A percentile compares a stretch with the other conserved stretches of the same genome.
phyloP scores from a whole-genome alignment of 2,797 vertebrate species.

The Choloepus didactylus region DNA sequence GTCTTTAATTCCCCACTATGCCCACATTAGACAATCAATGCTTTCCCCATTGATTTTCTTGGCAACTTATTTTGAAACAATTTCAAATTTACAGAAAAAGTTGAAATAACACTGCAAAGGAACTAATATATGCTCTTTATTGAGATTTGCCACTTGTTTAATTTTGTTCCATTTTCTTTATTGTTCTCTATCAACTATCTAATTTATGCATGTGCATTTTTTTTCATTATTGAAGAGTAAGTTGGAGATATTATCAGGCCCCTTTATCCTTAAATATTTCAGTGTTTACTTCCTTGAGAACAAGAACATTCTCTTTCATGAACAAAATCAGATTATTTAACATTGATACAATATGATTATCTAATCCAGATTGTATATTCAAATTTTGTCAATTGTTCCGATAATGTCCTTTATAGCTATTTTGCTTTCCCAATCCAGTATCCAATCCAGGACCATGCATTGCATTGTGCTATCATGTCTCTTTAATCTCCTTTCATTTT shows the following conservation, averaged over 20 bases:
- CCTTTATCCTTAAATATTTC: neutral
- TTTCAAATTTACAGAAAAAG: neutral
- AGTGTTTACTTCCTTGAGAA: neutral
- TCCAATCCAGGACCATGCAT: neutral
- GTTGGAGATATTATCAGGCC: neutral
- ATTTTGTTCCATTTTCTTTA: neutral
- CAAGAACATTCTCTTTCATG: neutral
- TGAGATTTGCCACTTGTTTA: neutral
- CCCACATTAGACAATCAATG: neutral
- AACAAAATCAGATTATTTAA: neutral
- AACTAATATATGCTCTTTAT: neutral
- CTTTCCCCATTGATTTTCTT: neutral
- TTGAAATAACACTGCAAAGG: neutral
- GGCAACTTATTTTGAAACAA: constrained; percentile 7
- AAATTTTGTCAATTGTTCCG: neutral
- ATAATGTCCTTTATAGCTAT: neutral
- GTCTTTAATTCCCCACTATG: neutral
- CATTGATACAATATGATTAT: neutral
- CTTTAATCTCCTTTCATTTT: neutral
- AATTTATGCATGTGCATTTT: neutral
- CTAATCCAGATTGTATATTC: neutral
- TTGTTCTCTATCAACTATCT: neutral
- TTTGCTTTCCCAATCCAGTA: neutral
- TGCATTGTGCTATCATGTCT: neutral
- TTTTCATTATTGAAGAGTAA: neutral